Conservation (phyloP, 2,797 vertebrate genomes). For the Steatocranus sp. region DNA sequence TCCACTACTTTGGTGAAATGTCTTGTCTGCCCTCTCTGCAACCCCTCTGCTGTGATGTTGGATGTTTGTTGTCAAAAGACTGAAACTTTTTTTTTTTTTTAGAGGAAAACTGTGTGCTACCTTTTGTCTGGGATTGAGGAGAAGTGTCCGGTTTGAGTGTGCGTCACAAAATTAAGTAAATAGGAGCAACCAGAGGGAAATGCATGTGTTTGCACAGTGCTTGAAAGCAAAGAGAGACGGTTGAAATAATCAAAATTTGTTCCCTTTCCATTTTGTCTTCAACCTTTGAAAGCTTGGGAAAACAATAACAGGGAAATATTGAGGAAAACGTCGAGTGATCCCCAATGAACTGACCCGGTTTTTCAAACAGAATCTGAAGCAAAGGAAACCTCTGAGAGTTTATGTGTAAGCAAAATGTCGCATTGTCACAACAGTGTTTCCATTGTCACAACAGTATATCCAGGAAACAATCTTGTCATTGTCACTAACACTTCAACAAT, state of each 20-base stretch:
- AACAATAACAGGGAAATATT: slow-evolving; percentile 38
- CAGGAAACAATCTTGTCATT: background rate
- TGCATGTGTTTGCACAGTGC: slow-evolving; percentile 42
- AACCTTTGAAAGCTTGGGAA: slow-evolving; percentile 53
- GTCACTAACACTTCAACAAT: background rate
- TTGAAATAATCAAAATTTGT: slow-evolving; percentile 31
- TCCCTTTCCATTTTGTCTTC: slow-evolving; percentile 28
- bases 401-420: accelerated
- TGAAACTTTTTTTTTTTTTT: background rate
- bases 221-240: slow-evolving; percentile 10
- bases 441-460: background rate
- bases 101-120: slow-evolving; percentile 11
- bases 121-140: slow-evolving; percentile 56
- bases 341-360: background rate
- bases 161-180: slow-evolving; percentile 39
- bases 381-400: background rate
- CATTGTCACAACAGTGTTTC: background rate
- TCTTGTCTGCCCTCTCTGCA: slow-evolving; percentile 21
- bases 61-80: slow-evolving; percentile 50
- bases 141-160: slow-evolving; percentile 40
- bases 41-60: slow-evolving; percentile 26
- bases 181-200: slow-evolving; percentile 35
- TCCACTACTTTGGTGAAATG: background rate
- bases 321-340: background rate
- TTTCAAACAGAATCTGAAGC: background rate